Conservation (phyloP, 1,140 invertebrate species). For the Catajapyx aquilonaris region DNA sequence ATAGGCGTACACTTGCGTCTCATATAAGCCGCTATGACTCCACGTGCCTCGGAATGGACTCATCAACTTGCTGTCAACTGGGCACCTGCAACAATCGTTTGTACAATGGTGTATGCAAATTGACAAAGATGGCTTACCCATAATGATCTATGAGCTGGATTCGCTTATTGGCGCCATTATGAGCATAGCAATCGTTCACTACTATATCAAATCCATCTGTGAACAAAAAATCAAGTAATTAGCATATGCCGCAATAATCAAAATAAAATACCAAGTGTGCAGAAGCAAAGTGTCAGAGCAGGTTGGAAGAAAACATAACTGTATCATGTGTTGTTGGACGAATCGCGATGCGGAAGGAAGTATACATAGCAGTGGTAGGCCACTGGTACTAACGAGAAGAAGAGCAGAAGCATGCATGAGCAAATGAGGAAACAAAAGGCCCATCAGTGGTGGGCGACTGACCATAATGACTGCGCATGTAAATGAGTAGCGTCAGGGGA, state of each 20-base stretch:
- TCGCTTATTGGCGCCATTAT: slow-evolving; percentile 76
- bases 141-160: slow-evolving; percentile 83
- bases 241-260: background rate
- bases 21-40: slow-evolving; percentile 71
- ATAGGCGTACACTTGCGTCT: slow-evolving; percentile 82
- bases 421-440: too few relatives aligned
- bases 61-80: slow-evolving; percentile 79
- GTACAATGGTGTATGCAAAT: too few relatives aligned
- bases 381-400: too few relatives aligned
- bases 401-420: too few relatives aligned
- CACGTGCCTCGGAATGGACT: slow-evolving; percentile 79
- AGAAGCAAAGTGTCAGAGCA: background rate
- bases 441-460: slow-evolving; percentile 12
- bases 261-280: slow-evolving; percentile 1
- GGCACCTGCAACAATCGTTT: slow-evolving; percentile 44
- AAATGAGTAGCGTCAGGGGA: slow-evolving; percentile 74
- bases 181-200: slow-evolving; percentile 86
- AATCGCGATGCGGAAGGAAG: too few relatives aligned
- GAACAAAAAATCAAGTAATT: slow-evolving; percentile 7
- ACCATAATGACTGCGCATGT: slow-evolving; percentile 87
- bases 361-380: too few relatives aligned
- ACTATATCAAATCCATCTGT: slow-evolving; percentile 85
- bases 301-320: too few relatives aligned
- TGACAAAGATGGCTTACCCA: slow-evolving; percentile 41
- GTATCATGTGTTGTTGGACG: too few relatives aligned